Conservation (phyloP, 1,140 invertebrate genomes). For the Drosophila pectinifera region DNA sequence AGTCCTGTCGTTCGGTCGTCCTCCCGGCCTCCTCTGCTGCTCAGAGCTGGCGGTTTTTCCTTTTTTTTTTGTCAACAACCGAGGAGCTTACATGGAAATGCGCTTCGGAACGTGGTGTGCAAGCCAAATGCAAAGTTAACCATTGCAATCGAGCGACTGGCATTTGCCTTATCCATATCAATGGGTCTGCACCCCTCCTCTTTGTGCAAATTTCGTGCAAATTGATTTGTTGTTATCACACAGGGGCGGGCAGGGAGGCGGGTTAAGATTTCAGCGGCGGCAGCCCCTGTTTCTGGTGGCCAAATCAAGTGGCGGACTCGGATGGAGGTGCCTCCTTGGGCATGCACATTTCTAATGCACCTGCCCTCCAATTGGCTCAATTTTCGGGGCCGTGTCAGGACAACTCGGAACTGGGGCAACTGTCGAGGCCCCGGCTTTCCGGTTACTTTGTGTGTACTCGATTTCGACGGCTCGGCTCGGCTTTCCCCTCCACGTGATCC, state of each 20-base stretch:
- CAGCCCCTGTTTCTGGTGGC: conserved; percentile 17
- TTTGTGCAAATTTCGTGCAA: conserved; percentile 81
- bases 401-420: conserved; percentile 76
- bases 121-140: conserved; percentile 78
- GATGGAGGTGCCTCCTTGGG: conserved; percentile 28
- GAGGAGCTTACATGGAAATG: conserved; percentile 75
- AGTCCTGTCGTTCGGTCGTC: conserved; percentile 8
- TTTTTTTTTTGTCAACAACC: conserved; percentile 69
- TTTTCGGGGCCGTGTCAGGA: conserved; percentile 72
- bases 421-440: conserved; percentile 45
- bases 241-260: conserved; percentile 8
- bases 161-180: conserved; percentile 71
- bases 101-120: conserved; percentile 78
- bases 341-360: conserved; percentile 80
- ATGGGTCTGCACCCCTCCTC: conserved; percentile 19
- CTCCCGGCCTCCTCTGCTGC: conserved; percentile 25
- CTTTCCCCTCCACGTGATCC: conserved; percentile 52
- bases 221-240: conserved; percentile 83
- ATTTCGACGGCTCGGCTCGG: conserved; percentile 66
- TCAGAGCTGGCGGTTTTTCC: conserved; percentile 45
- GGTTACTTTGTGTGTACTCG: conserved; percentile 46
- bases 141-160: conserved; percentile 51
- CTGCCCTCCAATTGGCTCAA: conserved; percentile 78
- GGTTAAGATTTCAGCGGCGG: not conserved
- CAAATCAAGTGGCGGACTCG: conserved; percentile 42